Evolutionary conservation across 1,140 invertebrate genomes (phyloP).

Genomic region (Drosophila pseudoobscura): DNA sequence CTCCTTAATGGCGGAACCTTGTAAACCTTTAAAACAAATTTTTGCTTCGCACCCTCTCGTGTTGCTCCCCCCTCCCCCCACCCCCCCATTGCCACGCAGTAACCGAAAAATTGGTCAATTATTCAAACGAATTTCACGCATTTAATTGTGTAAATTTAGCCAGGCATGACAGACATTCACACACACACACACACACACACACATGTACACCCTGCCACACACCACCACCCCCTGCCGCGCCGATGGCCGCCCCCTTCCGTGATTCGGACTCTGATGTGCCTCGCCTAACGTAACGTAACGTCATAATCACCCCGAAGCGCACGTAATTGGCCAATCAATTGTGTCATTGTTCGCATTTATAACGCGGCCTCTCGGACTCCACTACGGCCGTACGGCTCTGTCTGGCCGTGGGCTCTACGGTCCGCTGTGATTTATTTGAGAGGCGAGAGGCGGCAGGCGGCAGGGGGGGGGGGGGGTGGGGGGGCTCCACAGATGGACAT

Average conservation of each 20-base stretch:
- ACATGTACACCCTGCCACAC: too few species aligned
- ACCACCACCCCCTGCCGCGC: slow-evolving; percentile 3
- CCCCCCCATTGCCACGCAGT: slow-evolving; percentile 18
- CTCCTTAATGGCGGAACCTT: neutral
- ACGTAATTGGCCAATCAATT: slow-evolving; percentile 83
- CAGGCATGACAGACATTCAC: slow-evolving; percentile 73
- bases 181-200: slow-evolving; percentile 22
- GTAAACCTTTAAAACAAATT: slow-evolving; percentile 17
- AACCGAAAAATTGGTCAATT: slow-evolving; percentile 75
- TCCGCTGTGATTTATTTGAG: slow-evolving; percentile 65
- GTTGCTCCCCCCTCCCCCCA: slow-evolving; percentile 1
- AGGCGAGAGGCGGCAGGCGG: neutral
- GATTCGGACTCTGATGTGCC: slow-evolving; percentile 27
- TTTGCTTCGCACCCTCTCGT: neutral
- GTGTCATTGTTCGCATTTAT: slow-evolving; percentile 83
- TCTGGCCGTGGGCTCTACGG: slow-evolving; percentile 12
- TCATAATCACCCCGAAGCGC: slow-evolving; percentile 80
- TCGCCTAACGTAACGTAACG: slow-evolving; percentile 76
- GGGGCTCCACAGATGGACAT: neutral
- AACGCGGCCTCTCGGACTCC: slow-evolving; percentile 65
- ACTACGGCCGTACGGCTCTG: slow-evolving; percentile 17
- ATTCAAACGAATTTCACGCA: slow-evolving; percentile 81
- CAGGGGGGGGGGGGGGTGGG: neutral
- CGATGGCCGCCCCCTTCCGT: slow-evolving; percentile 12
- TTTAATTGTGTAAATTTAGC: slow-evolving; percentile 81